A percentile compares a stretch with the other conserved stretches of the same genome.
Conservation (phyloP, 1,140 invertebrate species). For the Bombus picipes region DNA sequence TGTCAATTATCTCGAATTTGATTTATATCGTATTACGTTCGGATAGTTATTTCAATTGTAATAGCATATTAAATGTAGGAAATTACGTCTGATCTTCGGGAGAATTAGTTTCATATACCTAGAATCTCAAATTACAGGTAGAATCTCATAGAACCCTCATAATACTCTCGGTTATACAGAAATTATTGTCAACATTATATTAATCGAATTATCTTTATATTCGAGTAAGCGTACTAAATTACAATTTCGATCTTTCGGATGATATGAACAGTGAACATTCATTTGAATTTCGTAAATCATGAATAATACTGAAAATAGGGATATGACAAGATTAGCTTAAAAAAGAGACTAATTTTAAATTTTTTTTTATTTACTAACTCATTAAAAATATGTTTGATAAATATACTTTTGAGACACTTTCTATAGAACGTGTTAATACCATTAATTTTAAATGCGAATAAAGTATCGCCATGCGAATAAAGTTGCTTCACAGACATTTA, state of each 20-base stretch:
- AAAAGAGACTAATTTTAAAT: not conserved
- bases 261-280: not conserved
- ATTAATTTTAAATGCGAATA: not conserved
- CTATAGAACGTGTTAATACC: no score
- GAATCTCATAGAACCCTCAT: not conserved
- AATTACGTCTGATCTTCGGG: constrained; percentile 26
- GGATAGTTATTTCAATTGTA: constrained; percentile 21
- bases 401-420: no score
- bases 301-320: not conserved
- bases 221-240: not conserved
- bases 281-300: not conserved
- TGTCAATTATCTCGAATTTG: not conserved
- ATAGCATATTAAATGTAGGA: constrained; percentile 18
- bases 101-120: constrained; percentile 34
- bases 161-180: constrained; percentile 4
- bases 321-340: not conserved
- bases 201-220: constrained; percentile 25
- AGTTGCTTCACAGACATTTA: no score
- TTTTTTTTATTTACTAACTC: not conserved
- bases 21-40: not conserved
- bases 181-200: constrained; percentile 26
- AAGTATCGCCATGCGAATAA: no score
- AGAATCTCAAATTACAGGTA: constrained; percentile 26
- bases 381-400: no score
- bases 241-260: not conserved